phyloP scores from a whole-genome alignment of 2,797 vertebrate species.

The Carduelis carduelis region DNA sequence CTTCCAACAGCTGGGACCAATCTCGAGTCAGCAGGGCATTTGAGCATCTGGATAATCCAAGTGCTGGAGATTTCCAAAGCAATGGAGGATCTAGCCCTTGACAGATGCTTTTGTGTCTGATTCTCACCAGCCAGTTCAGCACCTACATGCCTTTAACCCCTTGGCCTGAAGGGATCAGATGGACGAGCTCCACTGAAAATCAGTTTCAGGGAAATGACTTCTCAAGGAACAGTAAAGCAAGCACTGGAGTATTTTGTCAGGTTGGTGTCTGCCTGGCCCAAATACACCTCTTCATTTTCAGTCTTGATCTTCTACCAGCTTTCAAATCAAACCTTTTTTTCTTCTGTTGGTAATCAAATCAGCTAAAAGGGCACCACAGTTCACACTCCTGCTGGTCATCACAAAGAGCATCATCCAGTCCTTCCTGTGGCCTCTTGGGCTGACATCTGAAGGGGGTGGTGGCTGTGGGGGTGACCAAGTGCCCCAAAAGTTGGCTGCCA shows the following conservation, averaged over 20 bases:
- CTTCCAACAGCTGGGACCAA: background rate
- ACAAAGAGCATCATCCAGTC: background rate
- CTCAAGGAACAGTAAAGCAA: background rate
- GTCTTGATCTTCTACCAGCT: background rate
- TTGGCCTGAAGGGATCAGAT: background rate
- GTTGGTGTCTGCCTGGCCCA: background rate
- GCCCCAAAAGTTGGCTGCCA: background rate
- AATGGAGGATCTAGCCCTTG: background rate
- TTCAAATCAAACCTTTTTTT: background rate
- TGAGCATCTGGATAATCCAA: background rate
- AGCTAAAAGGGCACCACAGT: background rate
- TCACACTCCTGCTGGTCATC: background rate
- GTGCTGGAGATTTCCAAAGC: background rate
- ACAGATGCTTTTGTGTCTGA: rapidly evolving
- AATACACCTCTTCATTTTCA: background rate
- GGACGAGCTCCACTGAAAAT: background rate
- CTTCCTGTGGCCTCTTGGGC: background rate
- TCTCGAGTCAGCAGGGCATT: background rate
- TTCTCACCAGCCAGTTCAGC: background rate
- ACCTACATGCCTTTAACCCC: background rate
- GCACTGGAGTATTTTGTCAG: background rate
- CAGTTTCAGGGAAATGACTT: background rate
- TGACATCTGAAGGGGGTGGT: background rate
- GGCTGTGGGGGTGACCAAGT: background rate
- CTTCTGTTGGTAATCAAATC: background rate